Evolutionary conservation across 2,113 vertebrate genomes (phyloP), one percentile per base, ranked within the genome.

Genomic region (Aleadryas rufinucha): DNA sequence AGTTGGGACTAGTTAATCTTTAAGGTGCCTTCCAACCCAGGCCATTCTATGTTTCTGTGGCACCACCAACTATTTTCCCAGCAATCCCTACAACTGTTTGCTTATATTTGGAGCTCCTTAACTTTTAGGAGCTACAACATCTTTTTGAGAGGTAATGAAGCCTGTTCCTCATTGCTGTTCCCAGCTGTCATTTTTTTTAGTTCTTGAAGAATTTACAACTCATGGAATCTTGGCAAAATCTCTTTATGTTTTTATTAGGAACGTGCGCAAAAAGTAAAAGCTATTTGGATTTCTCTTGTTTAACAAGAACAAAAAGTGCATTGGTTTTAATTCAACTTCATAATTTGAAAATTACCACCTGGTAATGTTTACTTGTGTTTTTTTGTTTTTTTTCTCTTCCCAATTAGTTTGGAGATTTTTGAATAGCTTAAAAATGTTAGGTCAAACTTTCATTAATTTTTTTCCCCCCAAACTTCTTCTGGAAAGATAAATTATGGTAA

Each of bases 401-500:
- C 7, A 60, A 12, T 9, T 21, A 45, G 0, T 26, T 75, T 37
- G 8, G 24, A 31, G 16, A 63, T 31, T 39, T 94, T 74, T 16
- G 4, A 4, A 4, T 47, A 1, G 2, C 69, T 71, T 45, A 64
- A 68, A 45, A 30, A 47, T 1, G 0, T 53, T 66, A 56, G 9
- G 23, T 17, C 16, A 89, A 53, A 7, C 22, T 80, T 84, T 71
- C 2, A 1, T 30, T 3, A 4, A 14, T 42, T 39, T 69, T 49
- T 16, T 11, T 0, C 6, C 5, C 2, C 3, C 1, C 5, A 10
- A 4, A 9, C 3, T 7, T 41, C 14, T 70, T 41, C 27, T 44
- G 17, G 23, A 60, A 68, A 54, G 5, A 78, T 2, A 47, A 82
- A 35, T 82, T 74, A 50, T 60, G 8, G 17, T 31, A 66, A n/a